Evolutionary conservation across 2,797 vertebrate species (phyloP), one percentile per base, ranked within the genome.

Genomic region (Melanotaenia nigrans): DNA sequence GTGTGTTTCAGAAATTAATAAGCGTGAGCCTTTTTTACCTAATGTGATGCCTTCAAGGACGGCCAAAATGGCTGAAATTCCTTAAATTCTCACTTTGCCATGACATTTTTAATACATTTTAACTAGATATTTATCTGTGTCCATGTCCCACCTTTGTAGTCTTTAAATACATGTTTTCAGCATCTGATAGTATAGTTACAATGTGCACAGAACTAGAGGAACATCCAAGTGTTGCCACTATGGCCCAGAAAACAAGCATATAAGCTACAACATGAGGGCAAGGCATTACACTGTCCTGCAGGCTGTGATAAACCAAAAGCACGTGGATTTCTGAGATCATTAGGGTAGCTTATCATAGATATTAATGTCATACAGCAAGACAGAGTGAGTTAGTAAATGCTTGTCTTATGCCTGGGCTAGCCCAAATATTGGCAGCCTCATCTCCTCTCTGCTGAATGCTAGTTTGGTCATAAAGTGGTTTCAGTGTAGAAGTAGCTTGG

Each of bases 361-460:
- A 49, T 49, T 49, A 49, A 22, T 22, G 10, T 22, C n/a, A 11
- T n/a, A 22, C n/a, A 22, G 47, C 5, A 45, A 49, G 47, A 49
- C 47, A 49, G n/a, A 49, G 9, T 49, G 47, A 49, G 30, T 79
- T 36, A 33, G 24, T 47, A 84, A 79, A 82, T 86, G 81, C 87
- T 81, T 81, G 77, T 70, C 61, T 77, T 84, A 66, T 38, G 73
- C 71, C 75, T 82, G 73, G 33, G 55, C 51, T 71, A 76, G 78
- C 67, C 75, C 16, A 28, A 80, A 73, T 73, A 82, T 58, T 82
- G 81, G 82, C 79, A 83, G 74, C 13, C 59, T 28, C 49, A 36
- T 45, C 75, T 79, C 61, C 40, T 75, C 73, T 61, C 73, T 73
- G 69, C 49, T 73, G 78, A 85, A 85, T 84, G 74, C 79, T 63